Evolutionary conservation across 2,113 vertebrate species (phyloP).

Genomic region (Eudyptes chrysolophus): DNA sequence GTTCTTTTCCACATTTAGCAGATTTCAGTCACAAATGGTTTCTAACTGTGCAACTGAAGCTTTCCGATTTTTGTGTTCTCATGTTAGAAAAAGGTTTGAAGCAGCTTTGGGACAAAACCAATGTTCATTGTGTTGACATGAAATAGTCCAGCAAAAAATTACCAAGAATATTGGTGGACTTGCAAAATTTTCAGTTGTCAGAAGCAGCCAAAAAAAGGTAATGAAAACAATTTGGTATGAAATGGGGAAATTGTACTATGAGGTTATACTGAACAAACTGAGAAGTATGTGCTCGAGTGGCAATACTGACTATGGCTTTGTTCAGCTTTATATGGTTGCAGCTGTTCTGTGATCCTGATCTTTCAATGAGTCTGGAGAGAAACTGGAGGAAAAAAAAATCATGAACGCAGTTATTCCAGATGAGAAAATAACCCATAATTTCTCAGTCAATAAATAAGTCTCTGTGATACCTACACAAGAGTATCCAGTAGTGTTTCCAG

Average conservation of each 20-base stretch:
- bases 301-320: neutral
- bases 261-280: neutral
- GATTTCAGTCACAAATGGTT: neutral
- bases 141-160: neutral
- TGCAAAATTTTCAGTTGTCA: neutral
- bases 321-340: neutral
- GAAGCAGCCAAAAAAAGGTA: neutral
- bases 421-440: neutral
- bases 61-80: neutral
- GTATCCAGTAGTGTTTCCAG: neutral
- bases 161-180: neutral
- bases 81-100: neutral
- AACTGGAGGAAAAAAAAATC: neutral
- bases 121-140: fast-evolving
- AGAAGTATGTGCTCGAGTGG: fast-evolving
- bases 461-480: neutral
- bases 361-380: neutral
- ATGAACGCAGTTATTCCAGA: neutral
- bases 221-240: neutral
- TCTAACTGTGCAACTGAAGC: neutral
- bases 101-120: neutral
- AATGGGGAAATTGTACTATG: neutral
- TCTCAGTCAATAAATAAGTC: neutral
- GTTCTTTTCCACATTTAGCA: neutral
- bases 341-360: neutral